These are phyloP conservation scores for Drosophila testacea DNA, from an alignment of 2,888 invertebrate species.

Conservation along the genomic window DNA sequence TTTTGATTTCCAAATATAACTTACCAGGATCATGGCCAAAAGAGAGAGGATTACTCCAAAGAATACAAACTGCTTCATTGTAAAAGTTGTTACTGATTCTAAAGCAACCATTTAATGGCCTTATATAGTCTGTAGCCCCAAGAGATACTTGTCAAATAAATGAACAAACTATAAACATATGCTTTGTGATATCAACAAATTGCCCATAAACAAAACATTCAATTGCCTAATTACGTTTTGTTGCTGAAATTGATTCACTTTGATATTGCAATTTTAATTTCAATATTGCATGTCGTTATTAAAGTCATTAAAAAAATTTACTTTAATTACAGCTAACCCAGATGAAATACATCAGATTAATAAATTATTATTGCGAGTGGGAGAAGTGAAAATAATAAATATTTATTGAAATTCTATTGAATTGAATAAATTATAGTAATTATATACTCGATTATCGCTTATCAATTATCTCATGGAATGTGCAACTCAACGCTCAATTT, in stretches of 20 bases:
- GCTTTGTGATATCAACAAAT: slow-evolving; percentile 19
- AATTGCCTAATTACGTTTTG: slow-evolving; percentile 36
- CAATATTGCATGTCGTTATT: slow-evolving; percentile 34
- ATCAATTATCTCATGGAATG: slow-evolving; percentile 8
- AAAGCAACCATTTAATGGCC: not conserved
- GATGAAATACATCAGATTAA: not conserved
- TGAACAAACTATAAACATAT: not conserved
- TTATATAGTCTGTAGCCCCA: slow-evolving; percentile 50
- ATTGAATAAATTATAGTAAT: slow-evolving; percentile 13
- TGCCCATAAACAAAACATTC: slow-evolving; percentile 9
- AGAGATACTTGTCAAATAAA: slow-evolving; percentile 4
- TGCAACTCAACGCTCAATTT: slow-evolving; percentile 1
- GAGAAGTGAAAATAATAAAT: slow-evolving; percentile 2
- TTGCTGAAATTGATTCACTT: slow-evolving; percentile 5
- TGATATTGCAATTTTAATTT: slow-evolving; percentile 33
- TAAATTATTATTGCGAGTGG: slow-evolving; percentile 6
- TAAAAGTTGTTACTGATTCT: slow-evolving; percentile 50
- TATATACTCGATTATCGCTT: slow-evolving; percentile 8
- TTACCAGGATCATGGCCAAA: slow-evolving; percentile 62
- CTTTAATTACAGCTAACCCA: slow-evolving; percentile 9
- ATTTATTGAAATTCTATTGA: slow-evolving; percentile 24
- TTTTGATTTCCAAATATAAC: slow-evolving; percentile 10
- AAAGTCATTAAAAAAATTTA: slow-evolving; percentile 1
- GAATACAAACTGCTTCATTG: slow-evolving; percentile 66
- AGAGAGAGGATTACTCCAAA: slow-evolving; percentile 58